phyloP scores from a whole-genome alignment of 2,797 vertebrate species.

The Centropyge bicolor region DNA sequence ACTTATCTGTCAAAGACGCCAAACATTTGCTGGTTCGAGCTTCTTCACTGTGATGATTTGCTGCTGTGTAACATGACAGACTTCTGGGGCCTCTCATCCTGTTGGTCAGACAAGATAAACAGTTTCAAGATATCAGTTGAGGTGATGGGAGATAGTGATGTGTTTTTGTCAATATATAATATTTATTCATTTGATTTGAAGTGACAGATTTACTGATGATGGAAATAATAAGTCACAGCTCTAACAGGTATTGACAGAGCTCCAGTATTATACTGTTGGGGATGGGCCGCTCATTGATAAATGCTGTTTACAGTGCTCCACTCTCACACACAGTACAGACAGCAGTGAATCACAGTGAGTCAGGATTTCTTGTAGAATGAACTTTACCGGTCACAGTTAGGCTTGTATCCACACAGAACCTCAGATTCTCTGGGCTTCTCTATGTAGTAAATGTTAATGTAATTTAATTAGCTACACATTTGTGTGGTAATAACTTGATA shows the following conservation, averaged over 20 bases:
- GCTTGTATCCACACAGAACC: neutral
- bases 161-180: neutral
- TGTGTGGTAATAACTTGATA: neutral
- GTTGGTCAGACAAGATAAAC: neutral
- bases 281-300: slow-evolving; percentile 28
- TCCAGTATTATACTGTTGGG: neutral
- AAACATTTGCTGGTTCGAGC: neutral
- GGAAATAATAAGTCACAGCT: neutral
- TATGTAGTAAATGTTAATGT: slow-evolving; percentile 8
- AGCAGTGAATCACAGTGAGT: slow-evolving; percentile 4
- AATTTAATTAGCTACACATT: neutral
- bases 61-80: neutral
- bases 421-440: neutral
- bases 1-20: neutral
- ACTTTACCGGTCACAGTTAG: slow-evolving; percentile 3
- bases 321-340: slow-evolving; percentile 1
- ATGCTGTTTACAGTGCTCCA: slow-evolving; percentile 18
- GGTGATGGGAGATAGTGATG: neutral
- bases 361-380: neutral
- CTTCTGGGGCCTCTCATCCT: neutral
- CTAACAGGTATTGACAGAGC: neutral
- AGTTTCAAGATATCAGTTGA: neutral
- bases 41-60: neutral
- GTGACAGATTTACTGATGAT: neutral
- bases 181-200: neutral